phyloP scores from a whole-genome alignment of 2,888 invertebrate genomes.

The Lasioglossum marginatum region DNA sequence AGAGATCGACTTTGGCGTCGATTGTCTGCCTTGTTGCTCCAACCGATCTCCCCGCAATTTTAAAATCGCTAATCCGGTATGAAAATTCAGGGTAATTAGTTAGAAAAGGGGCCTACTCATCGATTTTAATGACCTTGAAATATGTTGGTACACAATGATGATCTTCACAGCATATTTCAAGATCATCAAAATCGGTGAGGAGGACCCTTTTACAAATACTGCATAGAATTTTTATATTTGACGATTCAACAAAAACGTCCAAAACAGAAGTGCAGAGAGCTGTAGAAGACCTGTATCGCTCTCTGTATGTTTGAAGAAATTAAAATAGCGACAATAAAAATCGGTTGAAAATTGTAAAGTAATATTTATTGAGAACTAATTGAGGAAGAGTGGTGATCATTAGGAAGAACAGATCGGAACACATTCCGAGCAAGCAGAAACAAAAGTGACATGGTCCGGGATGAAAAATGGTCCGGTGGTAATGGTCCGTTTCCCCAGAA shows the following conservation, averaged over 20 bases:
- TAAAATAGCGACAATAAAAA: not conserved
- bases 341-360: not conserved
- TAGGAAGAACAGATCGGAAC: not conserved
- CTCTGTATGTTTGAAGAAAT: not conserved
- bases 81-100: not conserved
- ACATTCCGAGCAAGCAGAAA: not conserved
- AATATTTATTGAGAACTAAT: not conserved
- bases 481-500: not conserved
- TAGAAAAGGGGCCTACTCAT: no score
- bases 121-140: not conserved
- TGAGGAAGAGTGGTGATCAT: not conserved
- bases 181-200: no score
- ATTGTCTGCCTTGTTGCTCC: not conserved
- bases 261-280: no score
- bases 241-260: no score
- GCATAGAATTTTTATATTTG: no score
- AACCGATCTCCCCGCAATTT: not conserved
- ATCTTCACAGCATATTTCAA: no score
- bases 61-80: not conserved
- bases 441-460: not conserved
- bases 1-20: not conserved
- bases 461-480: constrained; percentile 30
- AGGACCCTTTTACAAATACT: no score
- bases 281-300: no score
- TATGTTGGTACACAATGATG: no score